Evolutionary conservation across 1,140 invertebrate species (phyloP), one percentile per base, ranked within the genome.

Genomic region (Drosophila malerkotliana): DNA sequence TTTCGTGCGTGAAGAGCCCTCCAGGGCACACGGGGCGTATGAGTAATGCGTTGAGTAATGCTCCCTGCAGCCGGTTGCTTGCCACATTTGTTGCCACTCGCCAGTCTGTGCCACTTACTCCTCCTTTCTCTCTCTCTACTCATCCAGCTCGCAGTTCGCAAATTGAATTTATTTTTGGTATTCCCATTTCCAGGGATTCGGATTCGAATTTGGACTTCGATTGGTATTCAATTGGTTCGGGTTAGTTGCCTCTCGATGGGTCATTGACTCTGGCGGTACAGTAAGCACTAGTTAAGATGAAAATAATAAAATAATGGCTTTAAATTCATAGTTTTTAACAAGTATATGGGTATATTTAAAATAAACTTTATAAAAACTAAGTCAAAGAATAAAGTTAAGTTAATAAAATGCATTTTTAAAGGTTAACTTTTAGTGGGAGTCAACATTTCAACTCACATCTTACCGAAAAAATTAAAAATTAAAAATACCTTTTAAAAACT

Each of bases 1-100:
- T 52, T 48, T 37, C 51, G 61, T 53, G 41, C 41, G 41, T 72
- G 32, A 72, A 72, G 69, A 41, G 69, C 69, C 55, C 72, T 73
- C 55, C 15, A 26, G 60, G 55, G 69, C 47, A 53, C 58, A 60
- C 48, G 58, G 47, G 47, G 48, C 47, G 58, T 60, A 60, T 60
- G 58, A 60, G 58, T 60, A 60, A 60, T 60, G 58, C 45, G 34
- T 34, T 64, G 54, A 64, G 44, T 58, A 63, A 74, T 73, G 66
- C 53, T 45, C 21, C 14, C 47, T 48, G 67, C 53, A 75, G 59
- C 58, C 53, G 58, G 48, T 32, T 60, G 18, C n/a, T 1, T 45
- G 39, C 56, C 44, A 57, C 14, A 44, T n/a, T 56, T 15, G 24
- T 56, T 15, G 24, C 54, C 39, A 58, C 7, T 4, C 30, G 51